Conservation (phyloP, 2,888 invertebrate species). For the Drosophila prostipennis region DNA sequence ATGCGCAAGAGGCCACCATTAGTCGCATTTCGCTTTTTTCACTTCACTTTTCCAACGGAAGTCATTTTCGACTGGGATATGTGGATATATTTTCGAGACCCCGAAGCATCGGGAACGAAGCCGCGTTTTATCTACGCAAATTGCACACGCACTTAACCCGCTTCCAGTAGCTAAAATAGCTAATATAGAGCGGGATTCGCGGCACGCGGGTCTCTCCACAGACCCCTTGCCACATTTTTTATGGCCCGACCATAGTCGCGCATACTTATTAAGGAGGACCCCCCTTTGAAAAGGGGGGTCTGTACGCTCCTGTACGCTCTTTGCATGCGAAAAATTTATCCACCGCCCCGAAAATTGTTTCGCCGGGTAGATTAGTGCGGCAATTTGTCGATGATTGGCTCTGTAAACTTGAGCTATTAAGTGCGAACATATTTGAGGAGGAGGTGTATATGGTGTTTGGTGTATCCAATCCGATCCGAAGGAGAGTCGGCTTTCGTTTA, state of each 20-base stretch:
- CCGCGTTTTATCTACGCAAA: constrained; percentile 68
- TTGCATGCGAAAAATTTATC: constrained; percentile 40
- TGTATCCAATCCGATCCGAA: constrained; percentile 5
- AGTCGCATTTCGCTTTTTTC: constrained; percentile 68
- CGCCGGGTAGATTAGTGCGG: constrained; percentile 62
- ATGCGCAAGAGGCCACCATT: constrained; percentile 46
- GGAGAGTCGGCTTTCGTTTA: constrained; percentile 64
- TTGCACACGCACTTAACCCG: constrained; percentile 81
- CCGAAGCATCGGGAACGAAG: constrained; percentile 19
- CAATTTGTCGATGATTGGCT: constrained; percentile 78
- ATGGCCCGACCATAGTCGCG: constrained; percentile 29
- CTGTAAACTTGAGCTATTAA: constrained; percentile 80
- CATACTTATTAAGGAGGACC: constrained; percentile 41
- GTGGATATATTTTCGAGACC: constrained; percentile 26
- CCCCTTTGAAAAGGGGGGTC: not conserved
- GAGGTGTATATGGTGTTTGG: constrained; percentile 5
- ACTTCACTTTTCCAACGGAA: constrained; percentile 65
- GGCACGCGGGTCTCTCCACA: constrained; percentile 24
- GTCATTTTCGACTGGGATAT: constrained; percentile 57
- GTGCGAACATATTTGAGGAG: constrained; percentile 67
- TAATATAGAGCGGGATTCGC: constrained; percentile 61
- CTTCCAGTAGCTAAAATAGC: constrained; percentile 61
- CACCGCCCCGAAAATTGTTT: constrained; percentile 36
- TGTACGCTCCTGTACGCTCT: constrained; percentile 32
- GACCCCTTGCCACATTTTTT: constrained; percentile 24